These are phyloP conservation scores for Limnephilus marmoratus DNA, from an alignment of 2,888 invertebrate genomes.

Conservation along the genomic window DNA sequence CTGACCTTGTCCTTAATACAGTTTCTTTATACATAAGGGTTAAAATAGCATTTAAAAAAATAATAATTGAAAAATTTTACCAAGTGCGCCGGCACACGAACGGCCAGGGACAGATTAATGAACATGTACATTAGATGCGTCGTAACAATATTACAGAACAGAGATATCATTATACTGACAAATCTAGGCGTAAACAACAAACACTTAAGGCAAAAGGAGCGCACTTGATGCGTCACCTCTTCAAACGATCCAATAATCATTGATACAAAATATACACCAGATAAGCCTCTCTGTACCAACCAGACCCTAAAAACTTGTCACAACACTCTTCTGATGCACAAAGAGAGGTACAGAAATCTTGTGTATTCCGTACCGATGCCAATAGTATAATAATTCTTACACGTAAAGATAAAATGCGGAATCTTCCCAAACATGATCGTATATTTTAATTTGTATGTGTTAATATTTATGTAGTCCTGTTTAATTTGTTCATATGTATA, in stretches of 20 bases:
- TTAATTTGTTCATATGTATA: slow-evolving; percentile 24
- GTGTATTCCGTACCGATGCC: not conserved
- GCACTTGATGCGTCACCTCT: slow-evolving; percentile 19
- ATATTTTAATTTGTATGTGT: not conserved
- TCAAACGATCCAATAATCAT: slow-evolving; percentile 47
- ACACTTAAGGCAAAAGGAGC: slow-evolving; percentile 60
- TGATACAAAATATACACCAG: slow-evolving; percentile 18
- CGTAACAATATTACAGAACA: slow-evolving; percentile 52
- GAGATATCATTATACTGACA: slow-evolving; percentile 40
- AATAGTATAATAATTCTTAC: slow-evolving; percentile 21
- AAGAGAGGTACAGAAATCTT: not conserved
- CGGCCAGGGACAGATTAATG: not conserved
- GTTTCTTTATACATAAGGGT: too few species aligned
- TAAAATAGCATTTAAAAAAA: too few species aligned
- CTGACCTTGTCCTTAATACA: too few species aligned
- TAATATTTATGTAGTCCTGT: slow-evolving; percentile 4
- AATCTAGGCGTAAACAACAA: slow-evolving; percentile 55
- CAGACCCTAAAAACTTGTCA: not conserved
- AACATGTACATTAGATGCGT: slow-evolving; percentile 55
- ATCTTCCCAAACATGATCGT: slow-evolving; percentile 40
- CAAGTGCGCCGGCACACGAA: too few species aligned
- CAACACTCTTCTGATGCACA: not conserved
- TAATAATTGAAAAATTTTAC: too few species aligned
- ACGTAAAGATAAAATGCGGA: slow-evolving; percentile 55
- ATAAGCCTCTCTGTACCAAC: not conserved